phyloP scores from a whole-genome alignment of 2,113 vertebrate species.

The Ranitomeya variabilis region DNA sequence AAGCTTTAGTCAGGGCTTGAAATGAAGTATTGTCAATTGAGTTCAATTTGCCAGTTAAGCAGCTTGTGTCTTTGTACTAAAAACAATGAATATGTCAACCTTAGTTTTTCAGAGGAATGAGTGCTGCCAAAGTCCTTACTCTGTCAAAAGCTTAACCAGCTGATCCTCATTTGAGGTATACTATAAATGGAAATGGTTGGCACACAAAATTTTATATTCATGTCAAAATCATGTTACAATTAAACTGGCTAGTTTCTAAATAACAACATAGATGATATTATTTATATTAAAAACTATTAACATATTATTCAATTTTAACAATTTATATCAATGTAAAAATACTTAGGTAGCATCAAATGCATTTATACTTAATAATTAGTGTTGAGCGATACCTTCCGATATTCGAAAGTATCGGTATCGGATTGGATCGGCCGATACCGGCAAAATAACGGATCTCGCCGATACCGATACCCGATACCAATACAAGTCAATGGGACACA shows the following conservation, averaged over 20 bases:
- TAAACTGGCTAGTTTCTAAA: not conserved
- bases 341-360: not conserved
- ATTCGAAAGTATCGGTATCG: no score
- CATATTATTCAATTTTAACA: not conserved
- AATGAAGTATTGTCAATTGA: not conserved
- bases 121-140: not conserved
- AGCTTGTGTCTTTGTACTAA: not conserved
- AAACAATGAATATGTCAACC: not conserved
- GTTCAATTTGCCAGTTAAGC: no score
- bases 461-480: no score
- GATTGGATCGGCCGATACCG: no score
- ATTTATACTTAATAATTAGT: not conserved
- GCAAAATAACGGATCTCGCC: no score
- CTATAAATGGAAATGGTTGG: not conserved
- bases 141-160: not conserved
- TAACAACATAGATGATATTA: not conserved
- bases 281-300: not conserved
- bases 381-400: no score
- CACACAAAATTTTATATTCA: not conserved
- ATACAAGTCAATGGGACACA: no score
- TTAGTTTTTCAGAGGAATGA: constrained; percentile 2
- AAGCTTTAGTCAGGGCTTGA: not conserved
- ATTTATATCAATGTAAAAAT: not conserved
- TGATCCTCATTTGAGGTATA: not conserved
- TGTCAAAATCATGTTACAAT: not conserved